Conservation (phyloP, 30 jellyfish, hydroid and myxozoan species). For the Morbakka virulenta region DNA sequence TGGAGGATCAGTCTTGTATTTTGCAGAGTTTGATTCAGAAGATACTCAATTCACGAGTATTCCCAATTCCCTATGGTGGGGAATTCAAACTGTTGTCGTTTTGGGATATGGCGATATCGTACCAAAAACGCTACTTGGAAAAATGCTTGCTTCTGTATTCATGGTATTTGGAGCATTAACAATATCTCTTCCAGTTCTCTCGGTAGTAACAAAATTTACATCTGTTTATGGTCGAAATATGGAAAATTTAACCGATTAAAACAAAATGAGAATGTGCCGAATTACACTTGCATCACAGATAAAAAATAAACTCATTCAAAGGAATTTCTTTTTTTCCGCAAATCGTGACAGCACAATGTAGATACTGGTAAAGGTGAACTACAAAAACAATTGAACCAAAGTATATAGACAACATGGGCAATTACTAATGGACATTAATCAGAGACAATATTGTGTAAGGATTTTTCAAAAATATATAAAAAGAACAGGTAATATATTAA, state of each 20-base stretch:
- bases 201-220: constrained; percentile 93
- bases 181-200: constrained; percentile 88
- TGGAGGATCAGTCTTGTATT: constrained; percentile 87
- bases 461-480: too few relatives aligned
- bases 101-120: constrained; percentile 95
- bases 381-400: too few relatives aligned
- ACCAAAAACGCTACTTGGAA: constrained; percentile 80
- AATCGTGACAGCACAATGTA: too few relatives aligned
- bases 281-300: too few relatives aligned
- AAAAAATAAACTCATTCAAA: too few relatives aligned
- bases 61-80: constrained; percentile 99
- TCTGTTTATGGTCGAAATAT: constrained; percentile 24
- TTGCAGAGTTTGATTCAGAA: constrained; percentile 44
- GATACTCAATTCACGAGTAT: constrained; percentile 64
- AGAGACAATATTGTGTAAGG: too few relatives aligned
- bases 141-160: constrained; percentile 70
- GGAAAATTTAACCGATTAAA: neutral
- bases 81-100: constrained; percentile 88
- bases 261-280: too few relatives aligned
- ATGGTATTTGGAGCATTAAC: constrained; percentile 98
- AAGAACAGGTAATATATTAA: too few relatives aligned
- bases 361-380: too few relatives aligned
- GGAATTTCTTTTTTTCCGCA: too few relatives aligned
- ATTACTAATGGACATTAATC: too few relatives aligned
- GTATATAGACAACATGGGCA: too few relatives aligned